Evolutionary conservation across 1,140 invertebrate genomes (phyloP), one percentile per base, ranked within the genome.

Genomic region (Dufourea novaeangliae): DNA sequence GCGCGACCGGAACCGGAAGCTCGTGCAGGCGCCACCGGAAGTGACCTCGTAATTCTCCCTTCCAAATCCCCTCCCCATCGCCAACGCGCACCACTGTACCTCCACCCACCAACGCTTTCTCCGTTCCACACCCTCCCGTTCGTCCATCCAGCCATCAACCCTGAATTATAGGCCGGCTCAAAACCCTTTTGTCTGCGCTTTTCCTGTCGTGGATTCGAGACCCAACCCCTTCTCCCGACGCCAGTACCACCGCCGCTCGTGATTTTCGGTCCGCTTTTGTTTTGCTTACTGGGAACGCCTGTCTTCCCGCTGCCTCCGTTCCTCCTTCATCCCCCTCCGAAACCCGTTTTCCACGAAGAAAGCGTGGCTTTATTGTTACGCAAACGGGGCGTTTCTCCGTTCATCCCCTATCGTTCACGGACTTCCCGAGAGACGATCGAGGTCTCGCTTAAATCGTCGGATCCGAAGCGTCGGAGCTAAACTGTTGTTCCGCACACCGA

Each of bases 41-140:
- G 91, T 91, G 91, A 92, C 91, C 91, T 90, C 91, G 91, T 92
- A 92, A 92, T 92, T 92, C 91, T 92, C 90, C 86, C 82, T 88
- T 87, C 87, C 88, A 85, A 80, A 80, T 44, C 57, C 61, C 57
- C 66, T 34, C 56, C 37, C 61, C 69, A 25, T n/a, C n/a, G n/a
- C 44, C 64, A 52, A 32, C n/a, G 41, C 27, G 32, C 74, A 29
- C 11, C 52, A 27, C 29, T 61, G 44, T 62, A 25, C 44, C 39
- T 61, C 62, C 62, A 57, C 41, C 64, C 62, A 37, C 50, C 54
- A n/a, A n/a, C n/a, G 41, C 61, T 66, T 77, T 62, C 78, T 54
- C 57, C 46, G 57, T 63, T 39, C n/a, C n/a, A n/a, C 67, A 54
- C 61, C 41, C 67, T n/a, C n/a, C 29, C 67, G 44, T 57, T 68